Evolutionary conservation across 1,140 invertebrate species (phyloP).

Genomic region (Anoplolepis gracilipes): DNA sequence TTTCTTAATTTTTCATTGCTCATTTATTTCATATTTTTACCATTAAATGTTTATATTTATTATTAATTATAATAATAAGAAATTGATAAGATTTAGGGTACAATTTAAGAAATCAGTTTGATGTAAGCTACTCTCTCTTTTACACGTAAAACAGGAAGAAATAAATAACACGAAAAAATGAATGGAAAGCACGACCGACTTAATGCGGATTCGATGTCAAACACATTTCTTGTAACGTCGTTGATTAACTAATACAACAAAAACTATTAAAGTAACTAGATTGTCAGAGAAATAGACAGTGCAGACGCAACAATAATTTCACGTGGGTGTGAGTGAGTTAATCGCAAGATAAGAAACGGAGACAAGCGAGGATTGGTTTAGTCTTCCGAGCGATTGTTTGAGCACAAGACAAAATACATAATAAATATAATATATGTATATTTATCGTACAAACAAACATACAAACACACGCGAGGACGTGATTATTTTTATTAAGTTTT

Average conservation of each 20-base stretch:
- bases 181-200: conserved; percentile 14
- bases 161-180: conserved; percentile 3
- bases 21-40: no score
- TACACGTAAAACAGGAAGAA: not conserved
- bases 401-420: not conserved
- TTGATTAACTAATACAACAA: conserved; percentile 36
- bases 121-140: no score
- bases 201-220: no score
- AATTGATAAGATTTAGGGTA: no score
- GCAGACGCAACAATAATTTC: not conserved
- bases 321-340: conserved; percentile 36
- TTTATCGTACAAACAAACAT: not conserved
- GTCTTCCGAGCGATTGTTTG: not conserved
- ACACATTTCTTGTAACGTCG: no score
- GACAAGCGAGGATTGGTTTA: not conserved
- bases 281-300: not conserved
- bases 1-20: no score
- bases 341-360: conserved; percentile 55
- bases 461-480: no score
- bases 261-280: conserved; percentile 26
- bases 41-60: no score
- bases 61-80: no score
- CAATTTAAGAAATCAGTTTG: no score
- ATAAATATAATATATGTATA: no score
- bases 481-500: conserved; percentile 13